Evolutionary conservation across 2,113 vertebrate genomes (phyloP).

Genomic region (Nannobrachium achirus): DNA sequence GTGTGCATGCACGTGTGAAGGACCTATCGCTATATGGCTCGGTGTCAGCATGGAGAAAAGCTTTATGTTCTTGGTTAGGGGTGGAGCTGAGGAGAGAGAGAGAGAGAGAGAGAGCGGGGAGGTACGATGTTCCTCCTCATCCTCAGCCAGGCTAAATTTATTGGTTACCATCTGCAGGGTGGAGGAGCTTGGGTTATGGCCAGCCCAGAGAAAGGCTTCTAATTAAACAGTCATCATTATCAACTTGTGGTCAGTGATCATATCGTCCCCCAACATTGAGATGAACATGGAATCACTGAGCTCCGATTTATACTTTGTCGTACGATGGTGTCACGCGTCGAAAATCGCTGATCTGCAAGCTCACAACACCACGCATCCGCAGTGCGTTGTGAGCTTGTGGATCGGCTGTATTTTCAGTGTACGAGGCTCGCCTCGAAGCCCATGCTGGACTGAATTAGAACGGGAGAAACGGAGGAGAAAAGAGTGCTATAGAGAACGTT

Average conservation of each 20-base stretch:
- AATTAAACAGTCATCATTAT: conserved; percentile 87
- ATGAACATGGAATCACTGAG: conserved; percentile 77
- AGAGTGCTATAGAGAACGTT: conserved; percentile 65
- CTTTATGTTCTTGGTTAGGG: conserved; percentile 73
- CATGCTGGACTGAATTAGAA: conserved; percentile 77
- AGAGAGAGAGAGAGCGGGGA: conserved; percentile 53
- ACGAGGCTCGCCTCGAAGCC: conserved; percentile 67
- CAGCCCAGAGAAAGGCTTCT: conserved; percentile 83
- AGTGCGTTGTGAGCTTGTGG: no score
- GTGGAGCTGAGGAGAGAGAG: conserved; percentile 63
- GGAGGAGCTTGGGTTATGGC: conserved; percentile 80
- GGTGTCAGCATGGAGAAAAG: conserved; percentile 57
- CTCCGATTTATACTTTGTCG: no score
- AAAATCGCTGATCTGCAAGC: no score
- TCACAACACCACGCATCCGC: no score
- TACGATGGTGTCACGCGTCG: no score
- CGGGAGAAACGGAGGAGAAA: conserved; percentile 71
- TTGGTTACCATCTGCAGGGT: conserved; percentile 84
- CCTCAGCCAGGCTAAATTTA: conserved; percentile 80
- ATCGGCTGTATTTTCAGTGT: no score
- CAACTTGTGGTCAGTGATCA: conserved; percentile 80
- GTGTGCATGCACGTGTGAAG: conserved; percentile 19
- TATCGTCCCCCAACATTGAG: conserved; percentile 71
- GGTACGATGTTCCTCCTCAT: conserved; percentile 73
- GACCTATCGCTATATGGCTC: conserved; percentile 48